Base-by-base conservation (phyloP, 2,888 invertebrate genomes). In the Choreutis nemorana region DNA sequence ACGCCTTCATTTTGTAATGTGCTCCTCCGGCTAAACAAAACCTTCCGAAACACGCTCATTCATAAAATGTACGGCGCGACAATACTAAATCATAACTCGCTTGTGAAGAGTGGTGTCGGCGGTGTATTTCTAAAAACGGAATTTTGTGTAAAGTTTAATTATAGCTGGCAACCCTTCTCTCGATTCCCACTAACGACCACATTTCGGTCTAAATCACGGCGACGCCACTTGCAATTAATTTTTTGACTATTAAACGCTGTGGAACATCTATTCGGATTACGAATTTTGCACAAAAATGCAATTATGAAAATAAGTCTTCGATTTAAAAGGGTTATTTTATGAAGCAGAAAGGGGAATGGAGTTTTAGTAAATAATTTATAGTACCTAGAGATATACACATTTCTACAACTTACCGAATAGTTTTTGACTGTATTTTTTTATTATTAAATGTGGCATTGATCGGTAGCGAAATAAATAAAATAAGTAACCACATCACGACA, bases 1-100 rank as follows among this genome's bases (percentile, higher is more conserved):
- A 70, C 55, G 67, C 65, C 70, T 72, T 72, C 70, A 73, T 73
- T 75, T 71, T 62, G 56, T 54, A 63, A 62, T 54, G 59, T 59
- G 55, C 59, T 56, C 49, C 48, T 44, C 38, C 31, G 29, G 40
- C 55, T 48, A 64, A 67, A 75, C 72, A 73, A 77, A 67, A 66
- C 64, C n/a, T 59, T 55, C 44, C 53, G 45, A 47, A 43, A 44
- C 48, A 58, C 56, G 43, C 61, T 66, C 50, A 65, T 67, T 72
- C 66, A 60, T 61, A 58, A 66, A 65, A 62, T 60, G 55, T 42
- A 41, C 38, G 32, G 24, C 20, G 10, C 10, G 12, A 27, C 18
- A 20, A 18, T 18, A 9, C 28, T n/a, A n/a, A n/a, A n/a, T n/a
- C n/a, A n/a, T n/a, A n/a, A 18, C 18, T 18, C 5, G 5, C 18